These are phyloP conservation scores for Pandemis corylana DNA, from an alignment of 2,888 invertebrate species.

Conservation along the genomic window DNA sequence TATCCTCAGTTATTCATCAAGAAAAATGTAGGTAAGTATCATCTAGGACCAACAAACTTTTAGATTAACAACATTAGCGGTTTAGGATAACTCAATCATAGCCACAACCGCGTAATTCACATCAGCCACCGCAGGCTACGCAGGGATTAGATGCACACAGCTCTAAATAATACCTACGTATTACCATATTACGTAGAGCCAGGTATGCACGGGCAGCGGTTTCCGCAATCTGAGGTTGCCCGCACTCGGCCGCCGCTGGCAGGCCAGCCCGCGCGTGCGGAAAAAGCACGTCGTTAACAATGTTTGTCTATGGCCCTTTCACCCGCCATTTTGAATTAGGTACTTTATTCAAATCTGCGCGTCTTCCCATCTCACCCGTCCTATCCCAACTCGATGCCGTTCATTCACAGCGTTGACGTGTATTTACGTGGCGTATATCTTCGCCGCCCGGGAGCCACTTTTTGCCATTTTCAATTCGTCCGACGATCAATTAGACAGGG, in stretches of 20 bases:
- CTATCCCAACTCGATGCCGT: conserved; percentile 18
- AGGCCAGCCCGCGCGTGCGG: conserved; percentile 40
- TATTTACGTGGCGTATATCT: conserved; percentile 39
- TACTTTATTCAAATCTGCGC: conserved; percentile 27
- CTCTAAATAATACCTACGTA: conserved; percentile 14
- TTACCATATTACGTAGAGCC: conserved; percentile 1
- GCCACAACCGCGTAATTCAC: conserved; percentile 16
- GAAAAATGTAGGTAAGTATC: too few relatives aligned
- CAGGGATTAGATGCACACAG: conserved; percentile 23
- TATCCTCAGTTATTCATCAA: too few relatives aligned
- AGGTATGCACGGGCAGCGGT: conserved; percentile 42
- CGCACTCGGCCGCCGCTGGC: conserved; percentile 45
- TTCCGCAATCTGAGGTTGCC: conserved; percentile 52
- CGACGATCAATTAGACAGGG: conserved; percentile 79
- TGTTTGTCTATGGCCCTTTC: conserved; percentile 37
- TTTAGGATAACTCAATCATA: conserved; percentile 24
- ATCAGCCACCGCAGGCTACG: conserved; percentile 3
- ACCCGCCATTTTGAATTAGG: conserved; percentile 33
- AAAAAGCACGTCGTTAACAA: conserved; percentile 37
- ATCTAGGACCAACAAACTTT: not conserved
- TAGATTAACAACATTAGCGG: not conserved
- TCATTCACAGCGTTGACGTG: conserved; percentile 32
- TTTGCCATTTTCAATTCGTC: conserved; percentile 77
- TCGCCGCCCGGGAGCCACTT: conserved; percentile 52
- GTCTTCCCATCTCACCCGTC: not conserved